These are phyloP conservation scores for Semnornis frantzii DNA, from an alignment of 2,113 vertebrate genomes.

Conservation along the genomic window DNA sequence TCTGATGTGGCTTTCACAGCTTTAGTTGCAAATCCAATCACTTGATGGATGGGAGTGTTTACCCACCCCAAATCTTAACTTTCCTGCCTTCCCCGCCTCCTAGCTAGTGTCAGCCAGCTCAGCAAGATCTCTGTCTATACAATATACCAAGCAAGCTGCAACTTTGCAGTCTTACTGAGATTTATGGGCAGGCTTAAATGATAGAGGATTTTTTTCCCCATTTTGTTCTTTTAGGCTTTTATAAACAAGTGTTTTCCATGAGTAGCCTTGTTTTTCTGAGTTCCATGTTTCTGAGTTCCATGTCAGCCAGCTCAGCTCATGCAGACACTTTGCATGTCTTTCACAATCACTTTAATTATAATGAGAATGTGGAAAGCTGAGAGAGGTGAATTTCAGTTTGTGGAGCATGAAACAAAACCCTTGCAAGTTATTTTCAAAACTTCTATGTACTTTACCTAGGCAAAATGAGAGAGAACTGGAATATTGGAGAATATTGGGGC, in stretches of 20 bases:
- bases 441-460: background rate
- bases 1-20: constrained; percentile 43
- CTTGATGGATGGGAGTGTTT: constrained; percentile 56
- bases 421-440: background rate
- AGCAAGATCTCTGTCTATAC: constrained; percentile 64
- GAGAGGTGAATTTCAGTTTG: background rate
- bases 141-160: constrained; percentile 49
- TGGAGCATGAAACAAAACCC: background rate
- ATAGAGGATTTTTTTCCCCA: background rate
- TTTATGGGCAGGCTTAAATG: constrained; percentile 22
- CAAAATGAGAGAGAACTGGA: background rate
- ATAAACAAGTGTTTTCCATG: constrained; percentile 44
- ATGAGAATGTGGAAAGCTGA: background rate
- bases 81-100: constrained; percentile 39
- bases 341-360: background rate
- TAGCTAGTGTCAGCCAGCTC: constrained; percentile 39
- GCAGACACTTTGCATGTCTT: background rate
- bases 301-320: background rate
- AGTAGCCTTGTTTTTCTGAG: constrained; percentile 33
- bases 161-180: constrained; percentile 2
- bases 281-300: background rate
- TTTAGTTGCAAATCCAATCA: constrained; percentile 26
- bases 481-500: background rate
- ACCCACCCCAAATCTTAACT: constrained; percentile 59
- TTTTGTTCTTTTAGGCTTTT: constrained; percentile 57